Base-by-base conservation (phyloP, 1,140 invertebrate species). In the Nephila pilipes region DNA sequence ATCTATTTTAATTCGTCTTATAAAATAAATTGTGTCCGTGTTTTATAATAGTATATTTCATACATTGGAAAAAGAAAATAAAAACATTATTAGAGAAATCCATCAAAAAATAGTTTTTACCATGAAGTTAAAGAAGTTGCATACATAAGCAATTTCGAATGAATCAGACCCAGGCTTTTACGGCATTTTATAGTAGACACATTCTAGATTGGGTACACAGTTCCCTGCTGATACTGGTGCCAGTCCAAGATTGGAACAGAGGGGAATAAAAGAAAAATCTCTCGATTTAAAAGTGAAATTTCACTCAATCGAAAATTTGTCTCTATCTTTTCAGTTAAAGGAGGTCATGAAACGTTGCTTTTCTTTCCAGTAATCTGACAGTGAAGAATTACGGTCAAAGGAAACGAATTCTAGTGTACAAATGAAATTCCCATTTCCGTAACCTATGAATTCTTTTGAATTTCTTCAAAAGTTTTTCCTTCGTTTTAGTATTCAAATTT, bases 261-360 rank as follows among this genome's bases (percentile, higher is more conserved):
- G 22, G 20, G 38, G n/a, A 14, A n/a, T 55, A 29, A 32, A 38
- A 58, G 54, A 29, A 87, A 32, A 87, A 63, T 36, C 25, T 36
- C 58, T 55, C 16, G 57, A 87, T 87, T 87, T 87, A 55, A 87
- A 87, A 87, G 85, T 87, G 85, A 87, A 87, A 87, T 87, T 63
- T 65, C 58, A 32, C 32, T 36, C 22, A 63, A 87, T 55, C 55
- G 55, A 63, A 63, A 65, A 87, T 87, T 87, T 87, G 85, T 87
- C 85, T 63, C 58, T 36, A 6, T 57, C n/a, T 57, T 36, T 65
- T 63, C 32, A 46, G 29, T 32, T n/a, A 87, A 46, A 87, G 54
- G 85, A 87, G 85, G 85, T 87, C 85, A 87, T 60, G 55, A 58
- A 63, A 58, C 36, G 32, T 32, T 16, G 55, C 36, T 83, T 83